These are phyloP conservation scores for Brachypodius melanocephalos DNA, from an alignment of 2,113 vertebrate genomes.

Conservation along the genomic window DNA sequence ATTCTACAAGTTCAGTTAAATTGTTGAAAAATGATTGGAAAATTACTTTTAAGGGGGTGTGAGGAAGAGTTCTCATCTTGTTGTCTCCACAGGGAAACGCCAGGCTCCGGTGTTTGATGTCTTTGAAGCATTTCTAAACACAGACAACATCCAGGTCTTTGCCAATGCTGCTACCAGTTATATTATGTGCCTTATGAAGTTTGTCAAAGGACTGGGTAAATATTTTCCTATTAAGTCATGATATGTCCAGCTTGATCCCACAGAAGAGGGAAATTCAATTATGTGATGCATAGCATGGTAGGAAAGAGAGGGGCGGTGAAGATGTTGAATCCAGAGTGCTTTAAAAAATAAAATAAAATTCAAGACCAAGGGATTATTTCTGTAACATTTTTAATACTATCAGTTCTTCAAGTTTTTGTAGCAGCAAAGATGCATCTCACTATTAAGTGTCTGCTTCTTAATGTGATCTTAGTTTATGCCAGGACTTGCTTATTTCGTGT, in stretches of 20 bases:
- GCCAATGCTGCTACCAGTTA: constrained; percentile 97
- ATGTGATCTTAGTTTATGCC: neutral
- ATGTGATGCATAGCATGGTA: neutral
- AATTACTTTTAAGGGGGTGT: neutral
- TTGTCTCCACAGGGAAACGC: constrained; percentile 81
- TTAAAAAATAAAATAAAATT: neutral
- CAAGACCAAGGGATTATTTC: neutral
- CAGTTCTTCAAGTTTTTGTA: neutral
- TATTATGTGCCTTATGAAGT: constrained; percentile 99
- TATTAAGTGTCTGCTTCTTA: neutral
- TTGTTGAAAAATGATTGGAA: neutral
- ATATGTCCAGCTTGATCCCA: neutral
- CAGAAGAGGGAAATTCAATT: neutral
- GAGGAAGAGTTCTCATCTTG: neutral
- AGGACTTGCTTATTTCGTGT: neutral
- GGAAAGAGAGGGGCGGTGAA: neutral
- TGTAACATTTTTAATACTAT: neutral
- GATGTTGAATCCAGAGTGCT: neutral
- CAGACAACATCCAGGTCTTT: constrained; percentile 97
- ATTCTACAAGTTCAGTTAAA: neutral
- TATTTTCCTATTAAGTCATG: neutral
- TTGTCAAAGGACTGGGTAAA: constrained; percentile 95
- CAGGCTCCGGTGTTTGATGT: constrained; percentile 97
- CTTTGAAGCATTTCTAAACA: constrained; percentile 97
- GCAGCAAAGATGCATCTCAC: neutral